Base-by-base conservation (phyloP, 2,888 invertebrate genomes). In the Apocheima hispidaria region DNA sequence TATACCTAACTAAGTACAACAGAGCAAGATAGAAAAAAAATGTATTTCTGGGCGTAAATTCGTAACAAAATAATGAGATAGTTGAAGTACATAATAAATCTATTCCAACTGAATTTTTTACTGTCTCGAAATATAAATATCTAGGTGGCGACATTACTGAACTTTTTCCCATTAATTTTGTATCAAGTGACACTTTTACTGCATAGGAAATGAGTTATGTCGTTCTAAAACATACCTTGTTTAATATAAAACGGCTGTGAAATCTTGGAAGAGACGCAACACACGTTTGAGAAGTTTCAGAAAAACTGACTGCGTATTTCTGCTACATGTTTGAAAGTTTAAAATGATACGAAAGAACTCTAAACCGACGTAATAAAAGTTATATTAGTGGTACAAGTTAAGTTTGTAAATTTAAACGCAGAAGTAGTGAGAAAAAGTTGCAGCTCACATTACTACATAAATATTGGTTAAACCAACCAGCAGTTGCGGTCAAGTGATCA, bases 371-470 rank as follows among this genome's bases (percentile, higher is more conserved):
- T 0, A 18, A 30, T 75, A 80, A 65, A 69, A 60, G 68, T 51
- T 21, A 66, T 50, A 62, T 56, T 51, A 30, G 18, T 14, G 14
- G 23, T 14, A 23, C 30, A 9, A 41, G 21, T 6, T 53, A 66
- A 63, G 48, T 59, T 78, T 69, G 70, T 69, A 69, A 74, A 75
- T 73, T 74, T 69, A 79, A 75, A 72, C 72, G 76, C 76, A 75
- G 72, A 69, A 68, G 69, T 55, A 65, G 68, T 72, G 79, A 40
- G 53, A 69, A 88, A 87, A 89, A 88, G 77, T 82, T 69, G 77
- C 75, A 71, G 76, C 80, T 86, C 78, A 74, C 82, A 84, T 86
- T 85, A 86, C 80, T 83, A 83, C 84, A 85, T 85, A 86, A 85
- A 86, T 84, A 81, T 83, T 80, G 74, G 71, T 76, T 78, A 75